Percentiles rank a stretch among this genome's conserved stretches.
phyloP scores from a whole-genome alignment of 2,888 invertebrate species.

The Drosophila birchii region DNA sequence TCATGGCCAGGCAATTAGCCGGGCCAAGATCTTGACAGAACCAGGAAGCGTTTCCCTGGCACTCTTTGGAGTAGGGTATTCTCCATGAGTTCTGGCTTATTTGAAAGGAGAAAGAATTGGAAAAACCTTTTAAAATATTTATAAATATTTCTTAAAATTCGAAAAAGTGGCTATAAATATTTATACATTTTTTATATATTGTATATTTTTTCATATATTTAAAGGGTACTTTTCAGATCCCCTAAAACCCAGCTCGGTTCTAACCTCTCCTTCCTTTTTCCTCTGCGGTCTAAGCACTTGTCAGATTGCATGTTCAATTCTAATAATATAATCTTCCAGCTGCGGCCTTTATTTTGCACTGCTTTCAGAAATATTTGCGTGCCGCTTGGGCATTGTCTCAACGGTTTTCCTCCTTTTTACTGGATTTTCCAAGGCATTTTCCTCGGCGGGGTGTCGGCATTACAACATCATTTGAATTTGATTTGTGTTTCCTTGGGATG shows the following conservation, averaged over 20 bases:
- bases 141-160: too few species aligned
- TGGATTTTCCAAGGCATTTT: not conserved
- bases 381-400: constrained; percentile 68
- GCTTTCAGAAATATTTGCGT: constrained; percentile 65
- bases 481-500: constrained; percentile 82
- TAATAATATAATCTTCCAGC: constrained; percentile 81
- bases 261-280: not conserved
- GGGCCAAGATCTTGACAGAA: constrained; percentile 48
- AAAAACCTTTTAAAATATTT: not conserved
- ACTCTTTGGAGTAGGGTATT: constrained; percentile 16
- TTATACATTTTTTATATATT: not conserved
- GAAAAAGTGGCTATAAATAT: too few species aligned
- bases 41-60: constrained; percentile 72
- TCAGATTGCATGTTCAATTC: constrained; percentile 83
- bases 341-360: constrained; percentile 42
- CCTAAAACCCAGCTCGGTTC: not conserved
- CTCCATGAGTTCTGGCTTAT: not conserved
- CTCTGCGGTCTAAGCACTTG: constrained; percentile 72
- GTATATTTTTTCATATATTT: not conserved
- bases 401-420: constrained; percentile 3
- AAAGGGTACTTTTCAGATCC: not conserved
- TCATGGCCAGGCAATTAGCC: constrained; percentile 70
- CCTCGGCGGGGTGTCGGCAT: constrained; percentile 65
- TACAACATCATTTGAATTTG: constrained; percentile 82
- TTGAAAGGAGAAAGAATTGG: too few species aligned